phyloP scores from a whole-genome alignment of 2,113 vertebrate genomes.

The Nothocercus julius region DNA sequence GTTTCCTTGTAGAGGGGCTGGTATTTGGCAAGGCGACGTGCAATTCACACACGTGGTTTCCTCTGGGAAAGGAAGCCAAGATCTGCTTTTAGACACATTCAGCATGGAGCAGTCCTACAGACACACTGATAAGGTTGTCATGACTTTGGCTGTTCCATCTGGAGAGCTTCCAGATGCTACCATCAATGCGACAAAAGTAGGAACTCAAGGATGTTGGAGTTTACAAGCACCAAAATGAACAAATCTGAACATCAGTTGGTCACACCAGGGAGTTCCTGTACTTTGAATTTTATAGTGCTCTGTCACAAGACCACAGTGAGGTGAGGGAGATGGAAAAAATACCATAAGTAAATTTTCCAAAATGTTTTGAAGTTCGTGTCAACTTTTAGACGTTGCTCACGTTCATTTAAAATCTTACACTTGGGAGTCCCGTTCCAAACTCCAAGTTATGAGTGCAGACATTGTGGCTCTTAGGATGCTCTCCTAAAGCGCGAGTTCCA shows the following conservation, averaged over 20 bases:
- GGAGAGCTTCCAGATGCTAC: background rate
- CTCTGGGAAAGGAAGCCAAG: background rate
- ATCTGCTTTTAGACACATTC: background rate
- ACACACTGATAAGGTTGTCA: background rate
- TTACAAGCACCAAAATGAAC: background rate
- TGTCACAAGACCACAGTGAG: background rate
- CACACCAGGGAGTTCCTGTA: background rate
- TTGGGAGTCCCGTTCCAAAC: background rate
- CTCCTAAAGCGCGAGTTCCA: background rate
- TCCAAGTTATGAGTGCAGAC: accelerated
- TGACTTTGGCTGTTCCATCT: background rate
- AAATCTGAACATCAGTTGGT: background rate
- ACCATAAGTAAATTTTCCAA: background rate
- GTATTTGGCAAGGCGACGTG: background rate
- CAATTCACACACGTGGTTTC: background rate
- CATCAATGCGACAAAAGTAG: background rate
- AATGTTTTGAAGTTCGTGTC: background rate
- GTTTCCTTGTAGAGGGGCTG: background rate
- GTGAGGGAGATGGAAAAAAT: background rate
- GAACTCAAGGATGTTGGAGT: background rate
- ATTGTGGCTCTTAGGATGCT: background rate
- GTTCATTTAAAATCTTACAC: background rate
- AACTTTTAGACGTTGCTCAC: background rate
- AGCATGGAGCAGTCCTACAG: background rate
- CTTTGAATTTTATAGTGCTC: background rate